phyloP scores from a whole-genome alignment of 2,797 vertebrate genomes.

The Fringilla coelebs region DNA sequence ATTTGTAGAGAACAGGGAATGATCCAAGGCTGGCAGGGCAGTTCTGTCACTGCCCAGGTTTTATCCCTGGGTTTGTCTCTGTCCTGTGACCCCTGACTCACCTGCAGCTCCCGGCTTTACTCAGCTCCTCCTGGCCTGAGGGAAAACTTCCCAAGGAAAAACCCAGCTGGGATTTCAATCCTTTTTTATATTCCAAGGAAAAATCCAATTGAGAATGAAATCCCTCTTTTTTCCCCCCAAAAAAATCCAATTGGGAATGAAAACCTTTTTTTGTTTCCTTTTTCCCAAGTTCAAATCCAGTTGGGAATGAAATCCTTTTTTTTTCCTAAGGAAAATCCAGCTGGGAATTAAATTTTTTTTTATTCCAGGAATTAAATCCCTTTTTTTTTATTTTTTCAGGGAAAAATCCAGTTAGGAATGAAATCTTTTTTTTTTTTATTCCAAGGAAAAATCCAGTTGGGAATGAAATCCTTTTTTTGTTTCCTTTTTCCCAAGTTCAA shows the following conservation, averaged over 20 bases:
- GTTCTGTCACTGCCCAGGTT: not conserved
- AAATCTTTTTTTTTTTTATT: no score
- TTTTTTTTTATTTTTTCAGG: no score
- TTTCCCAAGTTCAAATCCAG: no score
- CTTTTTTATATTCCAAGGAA: no score
- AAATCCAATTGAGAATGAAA: not conserved
- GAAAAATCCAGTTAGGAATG: not conserved
- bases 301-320: no score
- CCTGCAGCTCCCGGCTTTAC: not conserved
- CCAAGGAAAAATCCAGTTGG: not conserved
- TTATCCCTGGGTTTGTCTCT: not conserved
- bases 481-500: no score
- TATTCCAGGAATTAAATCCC: no score
- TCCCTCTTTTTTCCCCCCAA: no score
- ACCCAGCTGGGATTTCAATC: no score
- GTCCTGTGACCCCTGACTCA: not conserved
- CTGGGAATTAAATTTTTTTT: no score
- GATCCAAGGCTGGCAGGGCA: not conserved
- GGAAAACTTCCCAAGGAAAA: not conserved
- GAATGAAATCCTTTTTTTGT: not conserved
- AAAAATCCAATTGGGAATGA: not conserved
- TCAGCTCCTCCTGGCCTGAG: not conserved
- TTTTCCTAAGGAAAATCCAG: no score
- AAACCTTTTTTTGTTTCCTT: not conserved
- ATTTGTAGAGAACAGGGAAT: no score